phyloP scores from a whole-genome alignment of 2,113 vertebrate genomes.

The Benitochromis conjunctus region DNA sequence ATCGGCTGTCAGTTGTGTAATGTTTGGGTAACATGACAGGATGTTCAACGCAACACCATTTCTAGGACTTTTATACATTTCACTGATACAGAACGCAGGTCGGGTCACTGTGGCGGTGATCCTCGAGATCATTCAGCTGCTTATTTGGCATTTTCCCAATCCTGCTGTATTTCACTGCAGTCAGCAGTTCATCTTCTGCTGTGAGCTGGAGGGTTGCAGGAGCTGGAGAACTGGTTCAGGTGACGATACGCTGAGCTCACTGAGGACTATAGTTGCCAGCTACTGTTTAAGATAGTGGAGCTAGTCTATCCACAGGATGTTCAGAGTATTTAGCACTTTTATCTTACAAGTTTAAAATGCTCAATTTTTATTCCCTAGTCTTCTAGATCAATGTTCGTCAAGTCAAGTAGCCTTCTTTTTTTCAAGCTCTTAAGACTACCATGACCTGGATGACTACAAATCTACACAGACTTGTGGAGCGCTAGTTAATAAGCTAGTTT shows the following conservation, averaged over 20 bases:
- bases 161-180: background rate
- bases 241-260: background rate
- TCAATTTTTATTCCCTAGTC: background rate
- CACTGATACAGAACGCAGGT: background rate
- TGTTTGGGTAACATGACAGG: background rate
- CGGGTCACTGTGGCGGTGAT: background rate
- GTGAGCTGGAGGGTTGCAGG: background rate
- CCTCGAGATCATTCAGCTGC: background rate
- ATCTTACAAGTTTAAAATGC: background rate
- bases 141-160: background rate
- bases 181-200: background rate
- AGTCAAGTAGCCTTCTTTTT: background rate
- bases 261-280: background rate
- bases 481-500: background rate
- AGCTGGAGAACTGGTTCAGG: background rate
- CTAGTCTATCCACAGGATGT: background rate
- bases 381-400: background rate
- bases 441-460: background rate
- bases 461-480: background rate
- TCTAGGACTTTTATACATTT: background rate
- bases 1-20: no score
- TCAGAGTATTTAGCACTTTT: background rate
- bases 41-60: background rate
- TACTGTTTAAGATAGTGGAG: background rate
- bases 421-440: background rate